Evolutionary conservation across 2,888 invertebrate species (phyloP).

Genomic region (Rhimphoctona megacephalus): DNA sequence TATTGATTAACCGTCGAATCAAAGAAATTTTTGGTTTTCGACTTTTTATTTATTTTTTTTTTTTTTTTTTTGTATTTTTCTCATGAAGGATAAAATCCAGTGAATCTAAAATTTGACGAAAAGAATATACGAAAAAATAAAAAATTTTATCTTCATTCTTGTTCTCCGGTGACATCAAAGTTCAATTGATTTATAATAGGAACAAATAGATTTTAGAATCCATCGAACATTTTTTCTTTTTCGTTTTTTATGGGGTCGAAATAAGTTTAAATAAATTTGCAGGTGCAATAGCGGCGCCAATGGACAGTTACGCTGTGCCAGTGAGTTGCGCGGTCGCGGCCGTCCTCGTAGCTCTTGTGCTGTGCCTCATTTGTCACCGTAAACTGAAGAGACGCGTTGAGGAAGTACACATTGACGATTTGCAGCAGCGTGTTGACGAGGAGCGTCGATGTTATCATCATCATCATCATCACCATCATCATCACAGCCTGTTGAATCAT

Average conservation of each 20-base stretch:
- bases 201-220: background rate
- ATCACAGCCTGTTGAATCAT: conserved; percentile 78
- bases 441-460: conserved; percentile 74
- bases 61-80: background rate
- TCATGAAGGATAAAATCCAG: background rate
- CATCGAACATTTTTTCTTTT: background rate
- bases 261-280: conserved; percentile 69
- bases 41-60: too few relatives aligned
- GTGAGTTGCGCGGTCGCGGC: conserved; percentile 85
- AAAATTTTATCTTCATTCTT: background rate
- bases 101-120: background rate
- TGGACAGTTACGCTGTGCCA: conserved; percentile 87
- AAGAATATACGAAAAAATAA: background rate
- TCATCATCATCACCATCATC: conserved; percentile 69
- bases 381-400: conserved; percentile 80
- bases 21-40: too few relatives aligned
- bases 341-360: conserved; percentile 84
- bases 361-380: conserved; percentile 87
- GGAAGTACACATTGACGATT: conserved; percentile 75
- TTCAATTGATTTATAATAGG: background rate
- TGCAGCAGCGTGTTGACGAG: conserved; percentile 78
- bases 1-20: background rate
- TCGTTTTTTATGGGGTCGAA: background rate
- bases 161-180: background rate
- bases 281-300: conserved; percentile 86